Evolutionary conservation across 2,113 vertebrate species (phyloP).

Genomic region (Peucedramus taeniatus): DNA sequence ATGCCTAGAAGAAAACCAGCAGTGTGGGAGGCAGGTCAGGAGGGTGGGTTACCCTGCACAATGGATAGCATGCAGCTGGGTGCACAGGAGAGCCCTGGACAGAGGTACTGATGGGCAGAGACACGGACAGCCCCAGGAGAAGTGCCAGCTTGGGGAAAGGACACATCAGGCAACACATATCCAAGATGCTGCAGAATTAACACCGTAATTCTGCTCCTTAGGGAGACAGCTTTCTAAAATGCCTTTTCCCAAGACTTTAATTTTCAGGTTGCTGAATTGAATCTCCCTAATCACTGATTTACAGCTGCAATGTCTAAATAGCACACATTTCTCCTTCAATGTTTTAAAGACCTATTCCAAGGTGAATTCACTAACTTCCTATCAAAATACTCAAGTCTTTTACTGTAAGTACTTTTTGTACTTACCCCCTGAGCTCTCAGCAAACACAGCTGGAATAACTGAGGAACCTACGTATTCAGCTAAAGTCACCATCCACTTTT

Average conservation of each 20-base stretch:
- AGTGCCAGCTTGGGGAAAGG: not conserved
- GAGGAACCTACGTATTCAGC: not conserved
- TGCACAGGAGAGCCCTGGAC: rapidly evolving
- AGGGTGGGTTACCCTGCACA: not conserved
- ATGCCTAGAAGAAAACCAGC: not conserved
- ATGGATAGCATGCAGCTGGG: not conserved
- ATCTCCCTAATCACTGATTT: constrained; percentile 13
- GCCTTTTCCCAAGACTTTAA: not conserved
- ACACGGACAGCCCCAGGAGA: not conserved
- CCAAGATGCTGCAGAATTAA: constrained; percentile 21
- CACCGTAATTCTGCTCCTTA: not conserved
- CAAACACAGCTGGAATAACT: constrained; percentile 12
- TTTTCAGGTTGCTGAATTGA: constrained; percentile 1
- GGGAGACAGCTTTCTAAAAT: not conserved
- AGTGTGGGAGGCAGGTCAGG: rapidly evolving
- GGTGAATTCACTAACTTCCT: not conserved
- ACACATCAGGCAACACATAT: not conserved
- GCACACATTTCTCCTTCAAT: not conserved
- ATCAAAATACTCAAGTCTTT: not conserved
- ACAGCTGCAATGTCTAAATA: constrained; percentile 15
- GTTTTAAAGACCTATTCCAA: not conserved
- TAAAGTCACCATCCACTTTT: not conserved
- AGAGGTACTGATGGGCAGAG: not conserved
- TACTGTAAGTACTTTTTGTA: not conserved
- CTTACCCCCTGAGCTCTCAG: not conserved